Conservation (phyloP, 2,888 invertebrate genomes). For the Phrixothrix hirtus region DNA sequence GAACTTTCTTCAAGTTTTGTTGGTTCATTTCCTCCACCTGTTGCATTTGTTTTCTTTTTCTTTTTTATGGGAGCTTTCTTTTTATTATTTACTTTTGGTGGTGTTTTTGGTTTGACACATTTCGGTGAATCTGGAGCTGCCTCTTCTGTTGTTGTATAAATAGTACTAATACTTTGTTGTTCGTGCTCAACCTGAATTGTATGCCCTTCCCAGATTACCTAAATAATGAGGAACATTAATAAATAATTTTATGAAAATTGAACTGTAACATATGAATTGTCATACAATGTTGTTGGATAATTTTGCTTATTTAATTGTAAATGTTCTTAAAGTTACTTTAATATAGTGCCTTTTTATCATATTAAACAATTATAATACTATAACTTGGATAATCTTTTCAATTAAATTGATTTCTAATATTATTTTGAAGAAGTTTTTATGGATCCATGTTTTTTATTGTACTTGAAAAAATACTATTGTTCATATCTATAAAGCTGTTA, state of each 20-base stretch:
- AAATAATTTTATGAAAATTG: neutral
- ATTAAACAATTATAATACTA: too few species aligned
- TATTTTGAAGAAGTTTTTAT: too few species aligned
- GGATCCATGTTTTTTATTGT: too few species aligned
- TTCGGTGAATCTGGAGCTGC: conserved; percentile 37
- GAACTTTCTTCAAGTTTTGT: conserved; percentile 74
- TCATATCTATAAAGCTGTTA: too few species aligned
- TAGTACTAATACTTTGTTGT: conserved; percentile 46
- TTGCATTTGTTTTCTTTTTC: conserved; percentile 58
- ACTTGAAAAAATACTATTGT: too few species aligned
- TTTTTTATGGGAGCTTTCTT: conserved; percentile 57
- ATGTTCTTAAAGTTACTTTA: too few species aligned
- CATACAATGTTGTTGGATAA: too few species aligned
- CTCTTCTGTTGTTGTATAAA: conserved; percentile 46
- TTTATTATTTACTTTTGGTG: conserved; percentile 55
- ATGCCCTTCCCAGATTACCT: conserved; percentile 70
- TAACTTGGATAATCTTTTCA: too few species aligned
- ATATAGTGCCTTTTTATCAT: too few species aligned
- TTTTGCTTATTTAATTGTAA: too few species aligned
- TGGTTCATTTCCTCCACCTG: conserved; percentile 59
- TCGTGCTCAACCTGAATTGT: conserved; percentile 65
- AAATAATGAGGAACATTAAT: conserved; percentile 39
- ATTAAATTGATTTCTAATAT: too few species aligned
- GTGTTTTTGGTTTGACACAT: conserved; percentile 48
- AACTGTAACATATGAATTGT: neutral